Base-by-base conservation (phyloP, 2,888 invertebrate species). In the Elmis aenea region DNA sequence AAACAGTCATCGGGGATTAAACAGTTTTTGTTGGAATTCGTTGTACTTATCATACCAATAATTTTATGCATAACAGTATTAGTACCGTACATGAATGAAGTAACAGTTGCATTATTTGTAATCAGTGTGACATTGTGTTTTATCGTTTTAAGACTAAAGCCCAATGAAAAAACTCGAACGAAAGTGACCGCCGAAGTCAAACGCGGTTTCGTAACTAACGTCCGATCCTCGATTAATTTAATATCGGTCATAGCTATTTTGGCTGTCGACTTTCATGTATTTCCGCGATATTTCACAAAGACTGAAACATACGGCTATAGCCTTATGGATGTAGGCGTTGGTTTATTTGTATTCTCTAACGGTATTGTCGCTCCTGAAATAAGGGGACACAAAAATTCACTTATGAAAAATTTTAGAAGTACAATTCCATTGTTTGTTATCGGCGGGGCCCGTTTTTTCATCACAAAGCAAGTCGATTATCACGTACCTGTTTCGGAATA, bases 271-370 rank as follows among this genome's bases (percentile, higher is more conserved):
- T 99, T 99, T 61, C 70, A 70, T 26, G 71, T 83, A 30, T 97
- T 93, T 62, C 95, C 96, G 0, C 69, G 85, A 26, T 70, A 80
- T 51, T 85, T 89, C 64, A 86, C 87, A 0, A 99, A 99, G 69
- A 91, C 92, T 0, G 86, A 88, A 58, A 75, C 67, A 0, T 89
- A 76, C 69, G 95, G 96, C 0, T 86, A 79, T 54, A 83, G 90
- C 60, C 64, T 94, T 13, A 99, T 99, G 99, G 99, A 99, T 61
- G 77, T 86, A 5, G 97, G 97, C 5, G 95, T 96, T 2, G 95
- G 94, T 0, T 66, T 88, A 10, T 97, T 86, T 69, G 76, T 93
- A 4, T 71, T 86, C 18, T 75, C 85, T 12, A 90, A 90, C 70
- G 93, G 85, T 0, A 66, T 87, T 22, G 84, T 87, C 0, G 77